Conservation (phyloP, 2,888 invertebrate genomes). For the Acanthopleura granulata region DNA sequence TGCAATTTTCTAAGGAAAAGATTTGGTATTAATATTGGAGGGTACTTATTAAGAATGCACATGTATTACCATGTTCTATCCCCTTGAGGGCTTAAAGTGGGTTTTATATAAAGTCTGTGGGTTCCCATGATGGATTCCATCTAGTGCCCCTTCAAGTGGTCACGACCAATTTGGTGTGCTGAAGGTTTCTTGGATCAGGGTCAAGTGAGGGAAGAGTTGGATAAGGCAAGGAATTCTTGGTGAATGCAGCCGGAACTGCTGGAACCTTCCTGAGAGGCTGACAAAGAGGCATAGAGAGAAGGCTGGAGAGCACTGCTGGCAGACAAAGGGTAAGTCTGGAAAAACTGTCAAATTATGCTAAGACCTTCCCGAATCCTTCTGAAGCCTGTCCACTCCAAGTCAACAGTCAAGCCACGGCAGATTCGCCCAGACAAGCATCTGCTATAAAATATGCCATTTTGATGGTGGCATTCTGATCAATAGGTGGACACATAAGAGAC, state of each 20-base stretch:
- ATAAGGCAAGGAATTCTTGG: neutral
- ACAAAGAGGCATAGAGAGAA: neutral
- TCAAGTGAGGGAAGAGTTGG: neutral
- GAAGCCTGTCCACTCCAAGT: no score
- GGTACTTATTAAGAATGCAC: no score
- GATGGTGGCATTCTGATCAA: neutral
- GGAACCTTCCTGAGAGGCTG: neutral
- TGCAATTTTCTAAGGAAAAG: no score
- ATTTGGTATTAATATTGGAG: no score
- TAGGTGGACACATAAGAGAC: no score
- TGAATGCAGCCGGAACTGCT: neutral
- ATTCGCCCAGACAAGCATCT: neutral
- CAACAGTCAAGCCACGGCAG: no score
- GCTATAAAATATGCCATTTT: slow-evolving; percentile 8
- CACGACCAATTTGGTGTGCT: no score
- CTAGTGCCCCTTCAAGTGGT: no score
- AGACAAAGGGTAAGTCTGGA: slow-evolving; percentile 1
- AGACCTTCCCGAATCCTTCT: neutral
- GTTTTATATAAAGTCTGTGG: no score
- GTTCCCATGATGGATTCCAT: no score
- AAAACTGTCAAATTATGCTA: neutral
- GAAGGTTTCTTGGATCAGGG: neutral
- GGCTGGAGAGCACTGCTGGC: neutral
- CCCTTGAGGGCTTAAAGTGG: no score
- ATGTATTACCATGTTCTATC: no score